Conservation (phyloP, 2,797 vertebrate species). For the Gila robusta region DNA sequence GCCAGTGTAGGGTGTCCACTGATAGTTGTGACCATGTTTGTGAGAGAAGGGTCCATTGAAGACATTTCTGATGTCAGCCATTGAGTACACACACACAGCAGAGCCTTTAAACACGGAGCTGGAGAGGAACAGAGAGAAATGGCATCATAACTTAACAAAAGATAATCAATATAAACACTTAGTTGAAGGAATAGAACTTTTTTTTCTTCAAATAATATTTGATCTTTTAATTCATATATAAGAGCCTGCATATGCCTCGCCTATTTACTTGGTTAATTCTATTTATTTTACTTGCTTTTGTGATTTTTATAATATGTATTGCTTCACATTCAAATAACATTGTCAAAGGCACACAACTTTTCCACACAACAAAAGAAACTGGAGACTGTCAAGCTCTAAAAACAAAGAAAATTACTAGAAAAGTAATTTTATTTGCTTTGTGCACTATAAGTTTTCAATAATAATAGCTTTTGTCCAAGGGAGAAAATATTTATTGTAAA, state of each 20-base stretch:
- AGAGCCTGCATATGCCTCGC: background rate
- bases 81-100: conserved; percentile 79
- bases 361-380: conserved; percentile 4
- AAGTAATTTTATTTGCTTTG: background rate
- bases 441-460: background rate
- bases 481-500: background rate
- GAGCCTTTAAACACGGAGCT: conserved; percentile 81
- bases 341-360: background rate
- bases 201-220: background rate
- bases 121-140: conserved; percentile 24
- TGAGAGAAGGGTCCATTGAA: conserved; percentile 81
- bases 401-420: background rate
- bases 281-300: background rate
- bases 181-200: background rate
- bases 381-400: background rate
- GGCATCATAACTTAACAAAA: background rate
- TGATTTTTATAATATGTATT: background rate
- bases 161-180: conserved; percentile 7
- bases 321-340: background rate
- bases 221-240: background rate
- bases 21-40: conserved; percentile 78
- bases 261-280: background rate
- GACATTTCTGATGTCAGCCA: conserved; percentile 77
- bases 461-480: background rate
- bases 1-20: conserved; percentile 78